These are phyloP conservation scores for Tachuris rubrigastra DNA, from an alignment of 2,113 vertebrate species.

Conservation along the genomic window DNA sequence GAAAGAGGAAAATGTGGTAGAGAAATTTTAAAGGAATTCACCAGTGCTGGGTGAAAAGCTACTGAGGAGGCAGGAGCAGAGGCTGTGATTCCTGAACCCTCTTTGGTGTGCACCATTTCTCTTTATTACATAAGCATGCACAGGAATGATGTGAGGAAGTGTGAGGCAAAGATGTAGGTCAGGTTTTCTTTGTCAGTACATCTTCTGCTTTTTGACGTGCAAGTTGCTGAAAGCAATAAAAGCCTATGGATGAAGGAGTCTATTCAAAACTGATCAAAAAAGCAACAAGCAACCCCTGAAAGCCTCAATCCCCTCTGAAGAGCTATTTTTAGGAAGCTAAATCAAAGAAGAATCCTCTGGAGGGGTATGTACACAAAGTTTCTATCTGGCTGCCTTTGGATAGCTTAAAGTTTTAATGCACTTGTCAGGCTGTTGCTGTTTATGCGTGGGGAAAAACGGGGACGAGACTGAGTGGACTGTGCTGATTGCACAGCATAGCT, in stretches of 20 bases:
- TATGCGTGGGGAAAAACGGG: not conserved
- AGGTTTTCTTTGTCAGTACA: not conserved
- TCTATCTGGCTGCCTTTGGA: not conserved
- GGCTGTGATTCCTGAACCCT: not conserved
- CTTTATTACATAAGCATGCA: not conserved
- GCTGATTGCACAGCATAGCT: not conserved
- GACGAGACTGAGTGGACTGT: accelerated
- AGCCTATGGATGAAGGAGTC: not conserved
- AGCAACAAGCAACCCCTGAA: not conserved
- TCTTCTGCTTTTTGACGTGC: not conserved
- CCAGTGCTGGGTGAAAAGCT: not conserved
- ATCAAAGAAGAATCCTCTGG: not conserved
- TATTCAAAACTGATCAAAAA: conserved; percentile 12
- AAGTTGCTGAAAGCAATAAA: not conserved
- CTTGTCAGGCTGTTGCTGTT: not conserved
- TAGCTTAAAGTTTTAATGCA: not conserved
- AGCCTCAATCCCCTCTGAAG: not conserved
- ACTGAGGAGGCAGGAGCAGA: not conserved
- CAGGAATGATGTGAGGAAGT: not conserved
- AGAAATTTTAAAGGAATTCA: not conserved
- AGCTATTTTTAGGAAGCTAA: conserved; percentile 8
- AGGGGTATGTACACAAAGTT: not conserved
- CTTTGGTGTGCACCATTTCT: not conserved
- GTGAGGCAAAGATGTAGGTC: not conserved
- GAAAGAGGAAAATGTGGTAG: not conserved